phyloP scores from a whole-genome alignment of 2,113 vertebrate species.

The Solea solea region DNA sequence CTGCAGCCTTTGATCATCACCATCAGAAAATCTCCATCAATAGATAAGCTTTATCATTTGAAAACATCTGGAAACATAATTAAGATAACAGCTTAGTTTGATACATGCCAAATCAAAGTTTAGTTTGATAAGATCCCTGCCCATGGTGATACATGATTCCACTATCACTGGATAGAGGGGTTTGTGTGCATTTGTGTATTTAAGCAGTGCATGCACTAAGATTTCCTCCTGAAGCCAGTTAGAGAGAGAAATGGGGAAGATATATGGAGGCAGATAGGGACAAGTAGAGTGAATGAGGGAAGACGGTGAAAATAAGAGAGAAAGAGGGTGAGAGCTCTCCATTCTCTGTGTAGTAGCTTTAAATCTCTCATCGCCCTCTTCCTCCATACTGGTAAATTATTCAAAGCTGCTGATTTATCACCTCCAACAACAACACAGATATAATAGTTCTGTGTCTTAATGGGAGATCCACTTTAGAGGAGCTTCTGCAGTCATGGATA shows the following conservation, averaged over 20 bases:
- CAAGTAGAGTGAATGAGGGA: neutral
- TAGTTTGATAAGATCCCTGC: conserved; percentile 17
- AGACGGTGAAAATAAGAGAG: neutral
- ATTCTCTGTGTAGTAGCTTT: conserved; percentile 47
- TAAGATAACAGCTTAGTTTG: conserved; percentile 39
- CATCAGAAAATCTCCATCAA: conserved; percentile 16
- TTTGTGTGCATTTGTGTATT: conserved; percentile 14
- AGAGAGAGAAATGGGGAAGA: neutral
- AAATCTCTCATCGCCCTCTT: conserved; percentile 50
- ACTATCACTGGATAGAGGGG: neutral
- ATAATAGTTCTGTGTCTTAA: conserved; percentile 60
- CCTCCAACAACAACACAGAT: conserved; percentile 67
- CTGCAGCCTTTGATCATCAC: conserved; percentile 16
- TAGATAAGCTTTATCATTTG: conserved; percentile 24
- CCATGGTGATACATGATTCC: conserved; percentile 14
- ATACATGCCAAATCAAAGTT: conserved; percentile 23
- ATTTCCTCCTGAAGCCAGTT: conserved; percentile 17
- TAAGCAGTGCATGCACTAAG: neutral
- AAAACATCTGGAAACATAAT: conserved; percentile 37
- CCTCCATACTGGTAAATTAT: conserved; percentile 70
- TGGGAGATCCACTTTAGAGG: conserved; percentile 22
- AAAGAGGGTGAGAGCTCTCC: conserved; percentile 29
- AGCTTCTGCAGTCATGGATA: conserved; percentile 37
- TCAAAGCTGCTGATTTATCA: conserved; percentile 74
- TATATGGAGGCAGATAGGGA: conserved; percentile 20